Evolutionary conservation across 2,797 vertebrate species (phyloP), one percentile per base, ranked within the genome.

Genomic region (Micrastur ruficollis): DNA sequence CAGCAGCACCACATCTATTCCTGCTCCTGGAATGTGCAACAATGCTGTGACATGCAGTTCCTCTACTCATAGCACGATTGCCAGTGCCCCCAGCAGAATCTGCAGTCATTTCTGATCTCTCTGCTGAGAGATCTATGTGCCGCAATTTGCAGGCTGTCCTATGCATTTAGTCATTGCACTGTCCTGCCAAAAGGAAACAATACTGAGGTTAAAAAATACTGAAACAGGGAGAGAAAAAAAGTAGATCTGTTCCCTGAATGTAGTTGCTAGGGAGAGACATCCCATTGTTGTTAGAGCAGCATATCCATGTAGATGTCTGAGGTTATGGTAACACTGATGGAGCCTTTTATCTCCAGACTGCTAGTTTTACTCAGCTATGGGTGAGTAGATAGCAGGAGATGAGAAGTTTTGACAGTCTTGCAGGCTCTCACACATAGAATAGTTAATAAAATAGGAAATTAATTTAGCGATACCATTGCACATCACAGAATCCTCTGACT

Each of bases 371-470:
- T 84, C 50, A 58, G 53, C 55, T 56, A 1, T 62, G 56, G 44
- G 31, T 81, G 53, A 80, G 47, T 6, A 32, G 59, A 58, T 61
- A 72, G 71, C 46, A 80, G 55, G 58, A 70, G 32, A 40, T 2
- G 7, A 76, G 72, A 84, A 86, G 61, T 55, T 80, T 68, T 66
- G 66, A 1, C 72, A 79, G 1, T 34, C 68, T 67, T 53, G 26
- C 21, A 74, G 72, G 21, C 59, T 49, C 38, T 92, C 82, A 73
- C 53, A 61, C 15, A 4, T 2, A 40, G 81, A 76, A 63, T 20
- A 74, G 71, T 76, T 95, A 76, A 80, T 90, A 79, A 89, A 94
- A 62, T 7, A 81, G 56, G 49, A 81, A 66, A 66, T 86, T 29
- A 65, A 81, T 74, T 67, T 34, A 66, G 71, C 34, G 46, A 76